Conservation (phyloP, 92 coral and sea anemone genomes). For the Chrysogorgia sp. region DNA sequence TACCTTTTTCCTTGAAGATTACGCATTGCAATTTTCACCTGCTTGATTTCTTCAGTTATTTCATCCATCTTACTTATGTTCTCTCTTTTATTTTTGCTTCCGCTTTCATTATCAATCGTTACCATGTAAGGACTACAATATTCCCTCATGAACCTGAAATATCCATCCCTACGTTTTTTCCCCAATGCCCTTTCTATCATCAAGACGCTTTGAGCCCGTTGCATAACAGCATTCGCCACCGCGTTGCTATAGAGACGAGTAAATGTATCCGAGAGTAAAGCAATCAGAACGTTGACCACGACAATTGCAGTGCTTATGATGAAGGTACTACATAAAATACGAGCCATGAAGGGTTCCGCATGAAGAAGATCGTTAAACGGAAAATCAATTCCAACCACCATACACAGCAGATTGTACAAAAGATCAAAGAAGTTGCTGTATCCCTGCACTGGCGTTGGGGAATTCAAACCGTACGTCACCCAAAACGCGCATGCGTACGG, state of each 20-base stretch:
- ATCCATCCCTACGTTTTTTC: constrained; percentile 37
- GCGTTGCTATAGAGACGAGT: constrained; percentile 77
- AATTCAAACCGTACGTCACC: constrained; percentile 61
- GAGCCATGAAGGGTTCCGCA: constrained; percentile 62
- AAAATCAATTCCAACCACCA: constrained; percentile 62
- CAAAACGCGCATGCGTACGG: constrained; percentile 72
- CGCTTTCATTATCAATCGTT: constrained; percentile 1
- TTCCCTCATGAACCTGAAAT: constrained; percentile 51
- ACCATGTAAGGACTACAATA: constrained; percentile 65
- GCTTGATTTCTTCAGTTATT: neutral
- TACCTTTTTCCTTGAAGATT: constrained; percentile 21
- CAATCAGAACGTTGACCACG: constrained; percentile 68
- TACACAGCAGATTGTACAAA: constrained; percentile 48
- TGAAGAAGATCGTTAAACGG: constrained; percentile 51
- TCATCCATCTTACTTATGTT: neutral
- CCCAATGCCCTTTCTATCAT: constrained; percentile 46
- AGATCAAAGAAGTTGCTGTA: constrained; percentile 46
- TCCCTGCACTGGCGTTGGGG: constrained; percentile 58
- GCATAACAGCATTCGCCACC: constrained; percentile 68
- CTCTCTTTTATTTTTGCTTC: neutral
- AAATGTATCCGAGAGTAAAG: constrained; percentile 71
- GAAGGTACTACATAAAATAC: constrained; percentile 55
- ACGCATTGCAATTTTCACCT: neutral
- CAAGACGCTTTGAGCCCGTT: constrained; percentile 66
- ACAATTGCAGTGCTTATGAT: constrained; percentile 59